Evolutionary conservation across 2,797 vertebrate genomes (phyloP), one percentile per base, ranked within the genome.

Genomic region (Uromys caudimaculatus): DNA sequence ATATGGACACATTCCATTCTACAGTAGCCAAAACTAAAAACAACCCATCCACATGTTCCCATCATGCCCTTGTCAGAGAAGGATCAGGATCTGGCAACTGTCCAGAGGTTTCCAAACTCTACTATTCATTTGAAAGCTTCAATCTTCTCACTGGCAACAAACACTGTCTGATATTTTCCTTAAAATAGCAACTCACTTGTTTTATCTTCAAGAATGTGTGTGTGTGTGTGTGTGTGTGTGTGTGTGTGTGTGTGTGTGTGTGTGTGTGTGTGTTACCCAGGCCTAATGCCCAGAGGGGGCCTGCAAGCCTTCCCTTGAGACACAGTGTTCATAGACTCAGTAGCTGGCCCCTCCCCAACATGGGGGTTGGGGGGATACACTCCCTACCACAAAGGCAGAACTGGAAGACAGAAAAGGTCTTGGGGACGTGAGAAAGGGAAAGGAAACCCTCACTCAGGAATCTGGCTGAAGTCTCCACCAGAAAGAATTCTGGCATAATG

Each of bases 101-200:
- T 83, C 50, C 52, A 21, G 52, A 3, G 14, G 47, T 47, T 77
- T 79, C 62, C 56, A 93, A 69, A 60, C 35, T 60, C 90, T 60
- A 21, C 91, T 85, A 78, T 89, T 83, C 87, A 83, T 52, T 58
- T 58, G 27, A 86, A 92, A 88, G 64, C 24, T 91, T 78, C 77
- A 52, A 69, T 58, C 76, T 75, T 64, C 86, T 73, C 62, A 64
- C 62, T 69, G 64, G 64, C 90, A 85, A 76, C 56, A 79, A 91
- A 78, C 29, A 44, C 7, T 62, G 47, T 67, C 69, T 47, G 62
- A 21, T 60, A 47, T 13, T 75, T 21, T 44, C 93, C 92, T 52
- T 86, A 50, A 87, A 84, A 21, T 58, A 69, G 56, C 27, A 56
- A 56, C 60, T 83, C 58, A 16, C 73, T 54, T 27, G 5, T 12